Base-by-base conservation (phyloP, 1,140 invertebrate genomes). In the Cydia fagiglandana region DNA sequence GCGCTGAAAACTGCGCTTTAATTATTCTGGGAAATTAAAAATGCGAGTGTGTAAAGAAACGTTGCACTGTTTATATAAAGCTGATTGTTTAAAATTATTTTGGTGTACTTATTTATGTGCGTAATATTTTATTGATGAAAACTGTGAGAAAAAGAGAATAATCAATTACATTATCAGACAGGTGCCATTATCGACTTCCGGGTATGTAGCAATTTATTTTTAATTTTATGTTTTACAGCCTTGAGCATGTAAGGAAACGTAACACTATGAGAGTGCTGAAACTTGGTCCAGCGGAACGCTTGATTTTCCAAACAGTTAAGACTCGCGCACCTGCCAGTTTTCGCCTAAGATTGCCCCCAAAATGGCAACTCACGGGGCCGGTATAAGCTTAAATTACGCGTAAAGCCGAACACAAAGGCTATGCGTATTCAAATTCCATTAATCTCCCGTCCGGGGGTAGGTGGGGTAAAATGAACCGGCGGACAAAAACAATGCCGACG, bases 371-470 rank as follows among this genome's bases (percentile, higher is more conserved):
- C 91, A 92, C 85, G 84, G 83, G 86, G 85, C 86, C 86, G 87
- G 86, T 85, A 86, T 81, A 83, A 85, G 88, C 85, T 88, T 86
- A 92, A 92, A 92, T 92, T 92, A 91, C 91, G 90, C 91, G 91
- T 92, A 91, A 92, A 92, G 84, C 88, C 85, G 90, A 87, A 87
- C 86, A 92, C 91, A 92, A 92, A 92, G 91, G 89, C 87, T 91
- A 91, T 92, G 88, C 91, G 89, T 91, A 92, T 92, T 92, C 90
- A 92, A 91, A 92, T 92, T 91, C 89, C 91, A 92, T 92, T 92
- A 92, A 91, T 92, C 89, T 91, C 90, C 86, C 79, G 88, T 79
- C 83, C 83, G 83, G 84, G 87, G 88, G 84, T 87, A 84, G 87
- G 87, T 86, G 87, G 88, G 88, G 88, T 89, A 90, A 91, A 91